Evolutionary conservation across 2,888 invertebrate genomes (phyloP).

Genomic region (Trichopria drosophilae): DNA sequence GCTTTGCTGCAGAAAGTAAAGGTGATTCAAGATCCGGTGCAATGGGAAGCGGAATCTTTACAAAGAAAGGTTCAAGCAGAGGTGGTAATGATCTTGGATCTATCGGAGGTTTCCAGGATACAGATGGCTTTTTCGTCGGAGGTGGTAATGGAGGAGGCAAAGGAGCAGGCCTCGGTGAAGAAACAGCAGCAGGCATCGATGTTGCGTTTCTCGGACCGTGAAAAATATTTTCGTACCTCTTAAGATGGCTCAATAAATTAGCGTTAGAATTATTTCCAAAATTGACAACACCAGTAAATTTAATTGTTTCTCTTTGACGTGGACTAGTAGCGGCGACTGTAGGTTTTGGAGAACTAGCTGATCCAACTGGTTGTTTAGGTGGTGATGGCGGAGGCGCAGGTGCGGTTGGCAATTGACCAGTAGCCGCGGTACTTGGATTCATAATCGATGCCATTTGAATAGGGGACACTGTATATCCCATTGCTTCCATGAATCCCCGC

Average conservation of each 20-base stretch:
- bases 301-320: conserved; percentile 48
- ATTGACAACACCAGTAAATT: conserved; percentile 53
- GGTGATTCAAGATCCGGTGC: conserved; percentile 44
- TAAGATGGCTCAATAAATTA: conserved; percentile 48
- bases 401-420: conserved; percentile 23
- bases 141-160: conserved; percentile 16
- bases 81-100: conserved; percentile 24
- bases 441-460: conserved; percentile 48
- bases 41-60: conserved; percentile 51
- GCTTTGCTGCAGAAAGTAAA: conserved; percentile 32
- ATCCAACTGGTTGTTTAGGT: conserved; percentile 9
- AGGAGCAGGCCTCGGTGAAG: conserved; percentile 8
- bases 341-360: conserved; percentile 23
- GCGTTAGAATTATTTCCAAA: conserved; percentile 48
- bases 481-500: conserved; percentile 50
- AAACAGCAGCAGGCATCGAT: conserved; percentile 19
- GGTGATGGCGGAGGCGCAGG: conserved; percentile 18
- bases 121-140: conserved; percentile 12
- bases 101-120: not conserved
- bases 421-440: conserved; percentile 38
- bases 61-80: conserved; percentile 41
- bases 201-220: conserved; percentile 38
- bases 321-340: too few relatives aligned
- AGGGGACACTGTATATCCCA: conserved; percentile 50
- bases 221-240: conserved; percentile 50